These are phyloP conservation scores for Paramormyrops hopkinsi DNA, from an alignment of 2,797 vertebrate species.

Conservation along the genomic window DNA sequence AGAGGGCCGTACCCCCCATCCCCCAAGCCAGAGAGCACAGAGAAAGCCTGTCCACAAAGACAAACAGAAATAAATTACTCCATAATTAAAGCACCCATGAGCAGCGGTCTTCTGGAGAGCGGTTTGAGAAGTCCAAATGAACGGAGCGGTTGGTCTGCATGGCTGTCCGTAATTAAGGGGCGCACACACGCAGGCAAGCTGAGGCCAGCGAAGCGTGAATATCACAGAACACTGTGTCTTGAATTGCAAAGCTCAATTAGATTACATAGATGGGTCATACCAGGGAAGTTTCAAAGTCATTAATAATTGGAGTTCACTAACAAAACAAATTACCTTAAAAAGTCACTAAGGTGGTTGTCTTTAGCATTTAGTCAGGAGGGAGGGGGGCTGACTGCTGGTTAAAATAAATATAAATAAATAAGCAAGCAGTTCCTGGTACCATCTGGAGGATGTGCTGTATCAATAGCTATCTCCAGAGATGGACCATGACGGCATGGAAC, in stretches of 20 bases:
- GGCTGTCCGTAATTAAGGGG: conserved; percentile 41
- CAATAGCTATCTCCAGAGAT: conserved; percentile 6
- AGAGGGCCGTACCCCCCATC: neutral
- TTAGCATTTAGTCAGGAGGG: conserved; percentile 18
- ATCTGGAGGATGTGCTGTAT: neutral
- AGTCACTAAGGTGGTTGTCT: conserved; percentile 32
- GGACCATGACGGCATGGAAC: neutral
- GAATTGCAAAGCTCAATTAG: conserved; percentile 47
- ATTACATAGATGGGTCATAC: conserved; percentile 41
- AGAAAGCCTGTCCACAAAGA: neutral
- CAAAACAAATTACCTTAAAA: conserved; percentile 24
- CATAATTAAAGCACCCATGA: neutral
- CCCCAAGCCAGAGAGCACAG: neutral
- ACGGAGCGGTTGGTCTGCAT: conserved; percentile 30
- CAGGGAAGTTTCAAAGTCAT: conserved; percentile 38
- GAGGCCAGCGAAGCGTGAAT: conserved; percentile 52
- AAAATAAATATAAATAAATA: neutral
- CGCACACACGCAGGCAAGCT: conserved; percentile 38
- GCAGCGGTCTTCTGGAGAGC: neutral
- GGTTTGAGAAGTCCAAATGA: neutral
- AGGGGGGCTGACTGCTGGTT: neutral
- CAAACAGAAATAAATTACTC: neutral
- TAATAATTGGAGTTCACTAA: conserved; percentile 33
- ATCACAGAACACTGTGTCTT: conserved; percentile 42
- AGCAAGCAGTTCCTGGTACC: neutral